phyloP scores from a whole-genome alignment of 2,888 invertebrate species.

The Dasypogon diadema region DNA sequence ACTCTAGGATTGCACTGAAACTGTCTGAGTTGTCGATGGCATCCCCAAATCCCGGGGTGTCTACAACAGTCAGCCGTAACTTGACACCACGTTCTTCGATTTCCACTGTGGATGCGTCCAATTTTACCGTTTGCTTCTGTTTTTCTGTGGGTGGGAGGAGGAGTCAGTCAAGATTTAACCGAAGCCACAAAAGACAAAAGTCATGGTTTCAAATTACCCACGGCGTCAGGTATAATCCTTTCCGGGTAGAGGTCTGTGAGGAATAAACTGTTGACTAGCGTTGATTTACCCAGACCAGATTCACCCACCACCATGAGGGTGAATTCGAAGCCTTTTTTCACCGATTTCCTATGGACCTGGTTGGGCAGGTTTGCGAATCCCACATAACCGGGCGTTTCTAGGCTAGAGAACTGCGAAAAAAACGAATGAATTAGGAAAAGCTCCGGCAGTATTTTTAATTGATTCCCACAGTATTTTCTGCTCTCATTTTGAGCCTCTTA shows the following conservation, averaged over 20 bases:
- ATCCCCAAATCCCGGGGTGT: conserved; percentile 96
- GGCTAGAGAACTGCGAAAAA: conserved; percentile 79
- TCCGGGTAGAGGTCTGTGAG: conserved; percentile 96
- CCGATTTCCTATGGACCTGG: conserved; percentile 96
- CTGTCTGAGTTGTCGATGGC: conserved; percentile 95
- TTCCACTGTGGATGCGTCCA: conserved; percentile 97
- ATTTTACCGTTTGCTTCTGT: conserved; percentile 90
- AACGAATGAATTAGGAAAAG: no score
- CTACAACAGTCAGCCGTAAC: conserved; percentile 91
- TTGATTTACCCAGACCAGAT: conserved; percentile 94
- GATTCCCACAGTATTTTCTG: no score
- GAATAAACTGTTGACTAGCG: conserved; percentile 94
- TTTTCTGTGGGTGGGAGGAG: conserved; percentile 78
- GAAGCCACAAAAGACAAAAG: conserved; percentile 10
- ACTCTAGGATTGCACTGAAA: conserved; percentile 92
- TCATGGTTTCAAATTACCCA: conserved; percentile 73
- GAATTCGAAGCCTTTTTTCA: conserved; percentile 98
- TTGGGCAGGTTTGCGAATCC: conserved; percentile 89
- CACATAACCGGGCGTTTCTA: conserved; percentile 88
- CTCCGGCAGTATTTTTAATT: no score
- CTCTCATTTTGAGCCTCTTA: no score
- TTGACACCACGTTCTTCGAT: conserved; percentile 97
- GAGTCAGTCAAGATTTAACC: conserved; percentile 13
- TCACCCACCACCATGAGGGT: conserved; percentile 97
- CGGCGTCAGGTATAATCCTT: conserved; percentile 87